Evolutionary conservation across 2,797 vertebrate genomes (phyloP).

Genomic region (Apogon talboti): DNA sequence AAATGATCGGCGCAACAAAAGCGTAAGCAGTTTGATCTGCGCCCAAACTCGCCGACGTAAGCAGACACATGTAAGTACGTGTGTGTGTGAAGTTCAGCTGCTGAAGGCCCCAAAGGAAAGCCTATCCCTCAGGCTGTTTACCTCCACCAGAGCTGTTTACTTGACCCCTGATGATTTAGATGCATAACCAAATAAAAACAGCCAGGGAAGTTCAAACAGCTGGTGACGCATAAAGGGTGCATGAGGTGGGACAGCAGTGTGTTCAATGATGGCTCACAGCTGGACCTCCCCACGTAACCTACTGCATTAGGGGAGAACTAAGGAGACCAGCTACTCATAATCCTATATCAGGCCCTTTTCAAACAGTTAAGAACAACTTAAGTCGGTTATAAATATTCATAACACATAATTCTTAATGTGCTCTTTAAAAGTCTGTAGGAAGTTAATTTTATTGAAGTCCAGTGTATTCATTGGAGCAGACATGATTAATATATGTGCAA

Average conservation of each 20-base stretch:
- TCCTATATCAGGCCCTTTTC: conserved; percentile 44
- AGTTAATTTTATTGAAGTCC: conserved; percentile 50
- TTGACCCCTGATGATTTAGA: conserved; percentile 85
- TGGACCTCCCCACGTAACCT: conserved; percentile 76
- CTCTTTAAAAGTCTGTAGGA: conserved; percentile 27
- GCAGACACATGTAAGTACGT: conserved; percentile 8
- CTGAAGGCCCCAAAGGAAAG: conserved; percentile 73
- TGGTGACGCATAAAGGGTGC: conserved; percentile 77
- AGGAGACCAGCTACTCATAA: conserved; percentile 46
- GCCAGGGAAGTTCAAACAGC: conserved; percentile 78
- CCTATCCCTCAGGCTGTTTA: conserved; percentile 81
- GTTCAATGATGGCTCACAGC: conserved; percentile 79
- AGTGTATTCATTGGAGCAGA: conserved; percentile 30
- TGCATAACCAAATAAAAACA: conserved; percentile 82
- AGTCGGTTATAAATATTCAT: conserved; percentile 42
- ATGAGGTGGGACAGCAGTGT: conserved; percentile 73
- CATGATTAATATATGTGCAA: conserved; percentile 54
- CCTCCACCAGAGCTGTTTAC: conserved; percentile 81
- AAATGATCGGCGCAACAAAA: conserved; percentile 48
- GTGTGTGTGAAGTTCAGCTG: conserved; percentile 65
- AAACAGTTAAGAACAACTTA: conserved; percentile 56
- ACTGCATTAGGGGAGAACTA: conserved; percentile 42
- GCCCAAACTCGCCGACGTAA: conserved; percentile 38
- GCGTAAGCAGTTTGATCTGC: conserved; percentile 42
- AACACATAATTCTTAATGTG: conserved; percentile 41